Evolutionary conservation across 2,113 vertebrate species (phyloP), one percentile per base, ranked within the genome.

Genomic region (Mus spicilegus): DNA sequence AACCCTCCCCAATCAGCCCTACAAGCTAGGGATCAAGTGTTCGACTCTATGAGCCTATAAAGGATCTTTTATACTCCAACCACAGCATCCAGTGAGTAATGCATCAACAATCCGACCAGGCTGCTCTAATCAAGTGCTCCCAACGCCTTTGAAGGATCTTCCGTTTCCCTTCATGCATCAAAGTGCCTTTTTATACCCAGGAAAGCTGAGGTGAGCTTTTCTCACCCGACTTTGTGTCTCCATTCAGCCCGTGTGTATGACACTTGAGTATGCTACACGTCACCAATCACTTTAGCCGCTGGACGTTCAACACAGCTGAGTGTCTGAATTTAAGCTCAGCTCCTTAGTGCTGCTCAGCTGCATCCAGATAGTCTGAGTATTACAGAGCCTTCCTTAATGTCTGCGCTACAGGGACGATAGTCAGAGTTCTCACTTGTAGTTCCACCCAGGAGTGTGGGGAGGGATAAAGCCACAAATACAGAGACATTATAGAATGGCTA

Each of bases 381-480:
- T 9, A 9, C 36, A 73, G 72, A 80, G 61, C n/a, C 80, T 95
- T 49, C 93, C 85, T 88, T 93, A 90, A 82, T 46, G 93, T 70
- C 72, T 87, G 70, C 67, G 39, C 73, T 49, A 39, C 88, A 49
- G 39, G 81, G 33, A 70, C 70, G 24, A 36, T 1, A 26, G 46
- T 87, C 85, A 95, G 49, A 93, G 73, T 93, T 95, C 85, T 91
- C 42, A 56, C 72, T 91, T 90, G n/a, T 24, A 67, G 72, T 24
- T 86, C 80, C 73, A 93, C 73, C 85, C 87, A 87, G 58, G 92
- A 91, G 89, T 91, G 92, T 95, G 96, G 82, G 85, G 51, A 93
- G 89, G 72, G 96, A 86, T 87, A 94, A 94, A 95, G 87, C n/a
- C 89, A 87, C 87, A 93, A 91, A 91, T 42, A 51, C 46, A 81